These are phyloP conservation scores for Lates japonicus DNA, from an alignment of 2,797 vertebrate genomes.

Conservation along the genomic window DNA sequence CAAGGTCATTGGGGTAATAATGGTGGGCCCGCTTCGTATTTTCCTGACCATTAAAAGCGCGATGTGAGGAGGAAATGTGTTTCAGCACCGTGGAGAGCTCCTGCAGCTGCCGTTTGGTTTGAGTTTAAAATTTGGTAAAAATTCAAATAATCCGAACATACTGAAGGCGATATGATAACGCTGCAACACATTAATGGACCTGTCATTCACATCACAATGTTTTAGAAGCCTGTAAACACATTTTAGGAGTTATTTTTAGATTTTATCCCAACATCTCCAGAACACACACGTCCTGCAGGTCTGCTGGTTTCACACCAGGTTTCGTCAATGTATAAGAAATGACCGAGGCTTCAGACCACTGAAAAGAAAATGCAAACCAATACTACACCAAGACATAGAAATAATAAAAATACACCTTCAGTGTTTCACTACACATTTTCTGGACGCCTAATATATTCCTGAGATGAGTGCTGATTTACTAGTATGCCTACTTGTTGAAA, in stretches of 20 bases:
- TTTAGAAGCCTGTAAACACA: neutral
- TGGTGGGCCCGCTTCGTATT: slow-evolving; percentile 9
- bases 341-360: neutral
- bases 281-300: neutral
- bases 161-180: neutral
- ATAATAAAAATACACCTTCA: neutral
- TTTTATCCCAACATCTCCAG: neutral
- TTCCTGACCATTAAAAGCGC: slow-evolving; percentile 14
- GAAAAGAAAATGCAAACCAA: neutral
- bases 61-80: neutral
- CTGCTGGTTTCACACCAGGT: neutral
- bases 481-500: slow-evolving; percentile 13
- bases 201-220: neutral
- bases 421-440: neutral
- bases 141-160: slow-evolving; percentile 1
- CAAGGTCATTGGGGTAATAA: slow-evolving; percentile 32
- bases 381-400: neutral
- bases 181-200: no score
- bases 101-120: slow-evolving; percentile 3
- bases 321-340: neutral
- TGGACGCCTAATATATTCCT: neutral
- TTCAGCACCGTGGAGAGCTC: slow-evolving; percentile 68
- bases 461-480: neutral
- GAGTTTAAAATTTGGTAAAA: neutral
- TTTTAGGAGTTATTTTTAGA: slow-evolving; percentile 1